These are phyloP conservation scores for Sinocyclocheilus rhinocerous DNA, from an alignment of 2,113 vertebrate genomes.

Conservation along the genomic window DNA sequence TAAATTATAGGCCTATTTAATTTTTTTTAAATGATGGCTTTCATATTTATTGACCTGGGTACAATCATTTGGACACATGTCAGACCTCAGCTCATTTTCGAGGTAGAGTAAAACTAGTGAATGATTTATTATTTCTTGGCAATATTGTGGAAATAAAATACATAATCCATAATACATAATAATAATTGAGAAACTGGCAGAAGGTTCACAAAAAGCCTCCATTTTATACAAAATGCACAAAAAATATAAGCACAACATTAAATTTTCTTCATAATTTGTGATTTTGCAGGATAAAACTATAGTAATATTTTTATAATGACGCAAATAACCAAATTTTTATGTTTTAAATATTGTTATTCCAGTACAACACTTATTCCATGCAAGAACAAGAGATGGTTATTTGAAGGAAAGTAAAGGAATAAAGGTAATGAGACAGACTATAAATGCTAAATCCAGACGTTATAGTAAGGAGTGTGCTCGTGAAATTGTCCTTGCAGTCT, in stretches of 20 bases:
- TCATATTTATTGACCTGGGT: background rate
- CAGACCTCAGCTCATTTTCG: background rate
- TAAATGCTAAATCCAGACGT: background rate
- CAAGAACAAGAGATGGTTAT: background rate
- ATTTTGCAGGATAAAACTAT: background rate
- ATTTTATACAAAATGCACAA: background rate
- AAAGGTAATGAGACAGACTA: background rate
- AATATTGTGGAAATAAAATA: background rate
- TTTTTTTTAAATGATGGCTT: background rate
- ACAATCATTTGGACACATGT: background rate
- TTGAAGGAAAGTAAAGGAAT: background rate
- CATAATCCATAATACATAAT: too few species aligned
- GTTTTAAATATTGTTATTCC: background rate
- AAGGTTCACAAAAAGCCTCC: background rate
- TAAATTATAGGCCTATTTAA: background rate
- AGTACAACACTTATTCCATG: background rate
- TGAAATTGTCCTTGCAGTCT: conserved; percentile 16
- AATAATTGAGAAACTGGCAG: background rate
- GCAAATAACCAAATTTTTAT: background rate
- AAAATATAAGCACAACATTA: background rate
- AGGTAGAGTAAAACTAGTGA: background rate
- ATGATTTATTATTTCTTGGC: background rate
- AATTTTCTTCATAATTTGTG: background rate
- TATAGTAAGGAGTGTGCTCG: background rate
- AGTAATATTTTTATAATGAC: background rate